These are phyloP conservation scores for Formica aserva DNA, from an alignment of 2,888 invertebrate genomes.

Conservation along the genomic window DNA sequence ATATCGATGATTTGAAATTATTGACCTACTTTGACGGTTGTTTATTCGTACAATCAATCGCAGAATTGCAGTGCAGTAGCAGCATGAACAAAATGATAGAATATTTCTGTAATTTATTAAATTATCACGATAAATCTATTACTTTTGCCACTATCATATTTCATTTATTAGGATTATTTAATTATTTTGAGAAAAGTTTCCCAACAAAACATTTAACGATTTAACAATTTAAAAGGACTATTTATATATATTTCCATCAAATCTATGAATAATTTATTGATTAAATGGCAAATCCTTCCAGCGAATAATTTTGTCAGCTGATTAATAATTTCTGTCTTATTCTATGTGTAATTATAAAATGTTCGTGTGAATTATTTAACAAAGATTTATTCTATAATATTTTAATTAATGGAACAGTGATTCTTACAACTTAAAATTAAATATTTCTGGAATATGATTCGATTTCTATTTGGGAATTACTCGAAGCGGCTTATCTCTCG, in stretches of 20 bases:
- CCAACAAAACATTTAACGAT: neutral
- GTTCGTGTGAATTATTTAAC: neutral
- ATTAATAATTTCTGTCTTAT: neutral
- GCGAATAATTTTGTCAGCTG: neutral
- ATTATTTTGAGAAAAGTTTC: neutral
- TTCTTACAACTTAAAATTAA: neutral
- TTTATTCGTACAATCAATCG: neutral
- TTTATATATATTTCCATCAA: neutral
- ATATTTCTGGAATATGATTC: constrained; percentile 2
- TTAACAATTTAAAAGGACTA: neutral
- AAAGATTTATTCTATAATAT: neutral
- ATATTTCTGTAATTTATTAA: neutral
- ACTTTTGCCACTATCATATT: neutral
- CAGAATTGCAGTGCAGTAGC: neutral
- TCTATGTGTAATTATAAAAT: neutral
- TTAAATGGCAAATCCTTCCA: neutral
- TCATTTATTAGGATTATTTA: neutral
- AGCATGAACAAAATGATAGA: neutral
- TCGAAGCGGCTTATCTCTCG: neutral
- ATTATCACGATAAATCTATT: neutral
- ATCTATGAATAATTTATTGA: constrained; percentile 2
- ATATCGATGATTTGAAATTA: constrained; percentile 20
- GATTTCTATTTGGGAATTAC: neutral
- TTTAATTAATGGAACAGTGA: neutral
- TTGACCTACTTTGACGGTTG: neutral